A percentile compares a stretch with the other conserved stretches of the same genome.
phyloP scores from a whole-genome alignment of 2,113 vertebrate species.

The Physeter macrocephalus region DNA sequence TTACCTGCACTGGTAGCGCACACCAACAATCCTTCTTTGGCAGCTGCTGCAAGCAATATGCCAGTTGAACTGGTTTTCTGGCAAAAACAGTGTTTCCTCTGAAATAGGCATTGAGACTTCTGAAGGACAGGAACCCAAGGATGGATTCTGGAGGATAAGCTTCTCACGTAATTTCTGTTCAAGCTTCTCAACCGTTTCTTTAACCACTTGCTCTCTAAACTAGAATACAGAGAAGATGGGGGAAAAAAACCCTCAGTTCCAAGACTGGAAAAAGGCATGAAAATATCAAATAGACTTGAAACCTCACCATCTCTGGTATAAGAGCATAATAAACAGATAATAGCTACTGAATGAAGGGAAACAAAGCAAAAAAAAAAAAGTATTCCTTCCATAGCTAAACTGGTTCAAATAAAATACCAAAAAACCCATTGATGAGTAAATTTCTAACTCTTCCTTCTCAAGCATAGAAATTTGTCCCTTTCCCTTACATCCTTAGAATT shows the following conservation, averaged over 20 bases:
- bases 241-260: neutral
- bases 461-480: neutral
- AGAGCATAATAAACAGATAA: neutral
- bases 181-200: conserved; percentile 94
- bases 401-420: neutral
- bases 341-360: neutral
- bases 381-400: neutral
- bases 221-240: conserved; percentile 63
- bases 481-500: neutral
- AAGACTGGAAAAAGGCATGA: neutral
- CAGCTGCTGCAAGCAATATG: conserved; percentile 91
- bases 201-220: conserved; percentile 97
- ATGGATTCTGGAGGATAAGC: conserved; percentile 83
- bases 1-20: conserved; percentile 98
- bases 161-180: conserved; percentile 92
- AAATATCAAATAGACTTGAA: neutral
- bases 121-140: conserved; percentile 59
- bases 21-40: conserved; percentile 88
- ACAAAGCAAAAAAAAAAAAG: neutral
- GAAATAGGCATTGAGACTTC: conserved; percentile 55
- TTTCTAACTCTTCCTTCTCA: neutral
- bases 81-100: conserved; percentile 51
- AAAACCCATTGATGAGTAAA: neutral
- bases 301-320: neutral
- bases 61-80: conserved; percentile 80